A percentile compares a stretch with the other conserved stretches of the same genome.
phyloP scores from a whole-genome alignment of 1,140 invertebrate genomes.

The Drosophila watanabei region DNA sequence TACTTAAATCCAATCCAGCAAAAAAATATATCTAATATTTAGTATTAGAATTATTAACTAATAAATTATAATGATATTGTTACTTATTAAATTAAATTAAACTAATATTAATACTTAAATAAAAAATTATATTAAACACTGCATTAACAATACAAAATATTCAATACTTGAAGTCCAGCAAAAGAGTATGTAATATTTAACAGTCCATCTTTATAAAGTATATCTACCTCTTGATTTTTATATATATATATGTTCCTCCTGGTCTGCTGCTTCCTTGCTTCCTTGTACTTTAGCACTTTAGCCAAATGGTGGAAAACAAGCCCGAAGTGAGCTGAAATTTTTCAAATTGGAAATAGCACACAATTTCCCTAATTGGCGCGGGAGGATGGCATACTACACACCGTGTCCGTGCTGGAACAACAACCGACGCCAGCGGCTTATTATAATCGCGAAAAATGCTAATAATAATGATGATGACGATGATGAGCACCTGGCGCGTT shows the following conservation, averaged over 20 bases:
- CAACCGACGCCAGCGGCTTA: conserved; percentile 57
- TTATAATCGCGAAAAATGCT: conserved; percentile 63
- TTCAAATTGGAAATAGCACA: conserved; percentile 84
- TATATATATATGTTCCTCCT: conserved; percentile 37
- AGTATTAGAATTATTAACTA: too few relatives aligned
- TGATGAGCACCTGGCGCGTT: conserved; percentile 69
- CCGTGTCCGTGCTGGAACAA: conserved; percentile 4
- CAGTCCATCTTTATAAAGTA: not conserved
- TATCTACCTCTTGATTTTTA: not conserved
- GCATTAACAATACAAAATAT: too few relatives aligned
- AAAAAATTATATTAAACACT: too few relatives aligned
- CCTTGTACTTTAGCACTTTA: conserved; percentile 58
- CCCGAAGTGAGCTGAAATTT: conserved; percentile 66
- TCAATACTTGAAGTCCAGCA: too few relatives aligned
- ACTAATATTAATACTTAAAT: too few relatives aligned
- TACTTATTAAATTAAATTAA: too few relatives aligned
- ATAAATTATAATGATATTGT: too few relatives aligned
- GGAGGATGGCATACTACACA: conserved; percentile 26
- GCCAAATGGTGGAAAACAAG: conserved; percentile 44
- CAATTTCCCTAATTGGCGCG: conserved; percentile 85
- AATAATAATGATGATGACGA: conserved; percentile 72
- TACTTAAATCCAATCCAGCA: too few relatives aligned
- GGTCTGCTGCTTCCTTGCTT: conserved; percentile 32
- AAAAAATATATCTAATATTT: too few relatives aligned
- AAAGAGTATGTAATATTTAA: conserved; percentile 12